Conservation (phyloP, 1,140 invertebrate species). For the Drosophila punjabiensis region DNA sequence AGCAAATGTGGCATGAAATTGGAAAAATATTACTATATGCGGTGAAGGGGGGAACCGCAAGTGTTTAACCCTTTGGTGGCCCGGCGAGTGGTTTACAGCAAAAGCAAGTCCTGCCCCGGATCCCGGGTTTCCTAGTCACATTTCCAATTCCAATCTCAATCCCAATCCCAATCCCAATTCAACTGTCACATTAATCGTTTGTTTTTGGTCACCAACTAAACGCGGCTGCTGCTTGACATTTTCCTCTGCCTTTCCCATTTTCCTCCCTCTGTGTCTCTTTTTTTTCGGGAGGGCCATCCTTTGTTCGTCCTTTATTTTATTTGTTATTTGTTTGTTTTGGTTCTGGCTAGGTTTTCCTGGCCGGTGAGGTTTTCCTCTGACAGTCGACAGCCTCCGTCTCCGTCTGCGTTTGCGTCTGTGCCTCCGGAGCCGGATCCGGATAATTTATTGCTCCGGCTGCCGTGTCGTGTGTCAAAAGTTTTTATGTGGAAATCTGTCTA, state of each 20-base stretch:
- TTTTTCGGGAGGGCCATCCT: slow-evolving; percentile 44
- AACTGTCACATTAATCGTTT: slow-evolving; percentile 85
- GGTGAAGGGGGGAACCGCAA: slow-evolving; percentile 36
- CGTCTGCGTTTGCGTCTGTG: slow-evolving; percentile 19
- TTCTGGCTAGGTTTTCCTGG: slow-evolving; percentile 57
- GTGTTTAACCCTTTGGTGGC: slow-evolving; percentile 71
- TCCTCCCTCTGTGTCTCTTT: slow-evolving; percentile 19
- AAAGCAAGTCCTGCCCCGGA: slow-evolving; percentile 60
- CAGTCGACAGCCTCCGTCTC: slow-evolving; percentile 28
- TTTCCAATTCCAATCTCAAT: slow-evolving; percentile 33
- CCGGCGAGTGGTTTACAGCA: slow-evolving; percentile 65
- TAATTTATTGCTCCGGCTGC: slow-evolving; percentile 80
- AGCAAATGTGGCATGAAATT: slow-evolving; percentile 80
- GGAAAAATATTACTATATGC: slow-evolving; percentile 63
- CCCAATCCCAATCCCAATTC: slow-evolving; percentile 33
- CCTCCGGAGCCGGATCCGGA: slow-evolving; percentile 35
- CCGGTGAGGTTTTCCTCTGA: slow-evolving; percentile 48
- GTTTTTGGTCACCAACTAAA: slow-evolving; percentile 83
- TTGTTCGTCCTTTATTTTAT: slow-evolving; percentile 56
- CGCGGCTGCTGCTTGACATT: slow-evolving; percentile 58
- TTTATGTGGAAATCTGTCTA: slow-evolving; percentile 80
- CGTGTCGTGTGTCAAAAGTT: slow-evolving; percentile 83
- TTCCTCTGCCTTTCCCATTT: slow-evolving; percentile 33
- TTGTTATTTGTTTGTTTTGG: slow-evolving; percentile 65
- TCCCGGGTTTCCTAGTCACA: neutral